Base-by-base conservation (phyloP, 2,797 vertebrate species). In the Rhynchotus rufescens region DNA sequence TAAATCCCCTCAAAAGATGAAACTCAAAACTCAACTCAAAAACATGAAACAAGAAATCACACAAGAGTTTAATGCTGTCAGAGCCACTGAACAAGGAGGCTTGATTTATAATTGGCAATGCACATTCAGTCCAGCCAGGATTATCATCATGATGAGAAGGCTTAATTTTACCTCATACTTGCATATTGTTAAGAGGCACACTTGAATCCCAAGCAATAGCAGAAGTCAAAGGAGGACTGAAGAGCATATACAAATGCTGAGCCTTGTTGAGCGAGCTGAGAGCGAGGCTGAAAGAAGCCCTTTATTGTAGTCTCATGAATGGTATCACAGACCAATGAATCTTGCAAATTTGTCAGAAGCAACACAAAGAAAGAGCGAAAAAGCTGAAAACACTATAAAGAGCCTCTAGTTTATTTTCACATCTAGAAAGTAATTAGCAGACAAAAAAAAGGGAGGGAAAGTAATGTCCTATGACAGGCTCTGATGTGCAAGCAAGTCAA, bases 101-200 rank as follows among this genome's bases (percentile, higher is more conserved):
- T 62, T 65, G 47, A 86, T 67, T 86, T 86, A 47, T 38, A 86
- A 85, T 44, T 62, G 32, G 13, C 30, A 47, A 1, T 69, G 26
- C 80, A 83, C 3, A 10, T 21, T 78, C 15, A 86, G 10, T 56
- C 68, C n/a, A 15, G 38, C 4, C 61, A 84, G 36, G 65, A 92
- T 23, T 61, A 22, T 25, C 68, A 90, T 67, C 44, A 81, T 44
- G 60, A 68, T 5, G 16, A 71, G 14, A 92, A 83, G 36, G 66
- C 44, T 23, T 7, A 84, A 89, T 81, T 78, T 94, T 88, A 80
- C 62, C 76, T 82, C 69, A 40, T n/a, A 56, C 66, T 47, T 80
- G 51, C 68, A 61, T 66, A 65, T 6, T 34, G 40, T 80, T 78
- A 85, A 94, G 84, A 90, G 76, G 76, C 34, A 83, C 79, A 83